These are phyloP conservation scores for Phocides pigmalion DNA, from an alignment of 1,140 invertebrate species.

Conservation along the genomic window DNA sequence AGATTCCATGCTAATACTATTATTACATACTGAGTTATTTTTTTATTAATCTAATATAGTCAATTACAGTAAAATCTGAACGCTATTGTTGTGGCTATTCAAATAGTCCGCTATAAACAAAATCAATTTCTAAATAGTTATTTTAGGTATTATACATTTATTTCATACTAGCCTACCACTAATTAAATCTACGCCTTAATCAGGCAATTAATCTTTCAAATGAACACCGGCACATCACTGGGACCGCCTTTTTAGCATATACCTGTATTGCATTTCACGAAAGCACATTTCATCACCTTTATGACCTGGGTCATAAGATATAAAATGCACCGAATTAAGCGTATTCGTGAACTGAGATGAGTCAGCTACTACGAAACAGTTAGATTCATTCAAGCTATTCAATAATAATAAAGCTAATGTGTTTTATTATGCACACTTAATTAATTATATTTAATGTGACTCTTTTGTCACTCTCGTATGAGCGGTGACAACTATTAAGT, in stretches of 20 bases:
- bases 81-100: too few species aligned
- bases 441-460: conserved; percentile 76
- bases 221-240: conserved; percentile 50
- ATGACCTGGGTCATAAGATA: conserved; percentile 7
- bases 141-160: too few species aligned
- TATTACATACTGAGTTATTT: too few species aligned
- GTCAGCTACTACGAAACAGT: conserved; percentile 25
- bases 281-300: neutral
- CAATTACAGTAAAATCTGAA: too few species aligned
- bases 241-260: conserved; percentile 51
- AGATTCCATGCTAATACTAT: too few species aligned
- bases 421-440: conserved; percentile 59
- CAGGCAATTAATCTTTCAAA: conserved; percentile 24
- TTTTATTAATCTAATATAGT: too few species aligned
- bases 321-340: conserved; percentile 18
- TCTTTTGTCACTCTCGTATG: conserved; percentile 44
- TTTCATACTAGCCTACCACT: too few species aligned
- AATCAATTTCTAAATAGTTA: too few species aligned
- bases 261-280: neutral
- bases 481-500: conserved; percentile 31
- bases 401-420: conserved; percentile 40
- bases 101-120: too few species aligned
- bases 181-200: conserved; percentile 21
- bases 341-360: neutral
- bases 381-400: conserved; percentile 30